Evolutionary conservation across 2,113 vertebrate genomes (phyloP), one percentile per base, ranked within the genome.

Genomic region (Phyllopteryx taeniolatus): DNA sequence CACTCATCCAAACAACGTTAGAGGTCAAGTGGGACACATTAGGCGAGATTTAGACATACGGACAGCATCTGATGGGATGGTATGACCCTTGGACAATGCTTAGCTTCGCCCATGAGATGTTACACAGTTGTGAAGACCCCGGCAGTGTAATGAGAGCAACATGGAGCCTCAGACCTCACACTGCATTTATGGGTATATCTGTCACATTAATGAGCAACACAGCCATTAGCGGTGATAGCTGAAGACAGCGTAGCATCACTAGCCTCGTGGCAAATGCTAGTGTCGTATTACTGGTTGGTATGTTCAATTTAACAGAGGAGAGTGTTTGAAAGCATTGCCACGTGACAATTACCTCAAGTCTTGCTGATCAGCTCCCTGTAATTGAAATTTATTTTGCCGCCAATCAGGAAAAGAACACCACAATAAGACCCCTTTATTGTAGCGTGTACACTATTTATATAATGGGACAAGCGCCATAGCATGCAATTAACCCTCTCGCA

Each of bases 11-110:
- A 82, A 74, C 54, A 75, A 67, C 60, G 74, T 70, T 49, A 77
- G 77, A 73, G 70, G 79, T 61, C 83, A 79, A 77, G 76, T 54
- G 83, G 80, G 79, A 76, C 54, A 8, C 67, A 81, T 79, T 82
- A 87, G 80, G 60, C 67, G 61, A 42, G 73, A 81, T 77, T 83
- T 82, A 73, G 84, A 84, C 83, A 79, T 78, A 77, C 70, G 76
- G 72, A 79, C 54, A 57, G 71, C 69, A n/a, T 75, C 74, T 70
- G 79, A 83, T 80, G 76, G 70, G 66, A 75, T 74, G 69, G 73
- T 85, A 83, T 79, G 87, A 76, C 86, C 85, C 77, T 84, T 84
- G 79, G 79, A 85, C 80, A 89, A 74, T 84, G 82, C 79, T 87
- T 84, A 79, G 72, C 83, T 69, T 71, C 19, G 3, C 77, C 85